phyloP scores from a whole-genome alignment of 2,888 invertebrate species.

The Prionchulus punctatus region DNA sequence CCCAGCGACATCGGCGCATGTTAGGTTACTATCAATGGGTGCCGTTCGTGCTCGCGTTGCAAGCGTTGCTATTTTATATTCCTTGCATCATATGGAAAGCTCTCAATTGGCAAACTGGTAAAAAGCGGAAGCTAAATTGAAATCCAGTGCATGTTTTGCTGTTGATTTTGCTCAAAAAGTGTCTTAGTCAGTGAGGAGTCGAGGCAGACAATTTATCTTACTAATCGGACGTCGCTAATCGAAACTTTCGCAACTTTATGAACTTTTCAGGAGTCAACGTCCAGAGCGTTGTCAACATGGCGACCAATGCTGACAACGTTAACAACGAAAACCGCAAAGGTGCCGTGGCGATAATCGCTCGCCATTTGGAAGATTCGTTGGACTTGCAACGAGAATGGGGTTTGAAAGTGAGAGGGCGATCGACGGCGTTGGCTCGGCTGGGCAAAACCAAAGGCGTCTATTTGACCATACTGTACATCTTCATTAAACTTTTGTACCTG shows the following conservation, averaged over 20 bases:
- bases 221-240: too few relatives aligned
- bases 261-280: slow-evolving; percentile 11
- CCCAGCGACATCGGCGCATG: not conserved
- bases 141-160: too few relatives aligned
- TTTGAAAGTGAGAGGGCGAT: not conserved
- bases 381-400: slow-evolving; percentile 11
- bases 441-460: slow-evolving; percentile 10
- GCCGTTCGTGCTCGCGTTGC: slow-evolving; percentile 26
- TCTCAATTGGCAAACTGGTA: slow-evolving; percentile 29
- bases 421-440: slow-evolving; percentile 1
- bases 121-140: too few relatives aligned
- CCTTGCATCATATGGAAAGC: slow-evolving; percentile 27
- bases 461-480: slow-evolving; percentile 17
- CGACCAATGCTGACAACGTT: slow-evolving; percentile 9
- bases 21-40: slow-evolving; percentile 23
- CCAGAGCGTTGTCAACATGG: slow-evolving; percentile 11
- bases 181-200: too few relatives aligned
- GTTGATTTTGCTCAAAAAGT: too few relatives aligned
- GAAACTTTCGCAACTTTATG: too few relatives aligned
- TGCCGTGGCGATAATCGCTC: slow-evolving; percentile 4
- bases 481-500: slow-evolving; percentile 29
- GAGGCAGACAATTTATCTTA: too few relatives aligned
- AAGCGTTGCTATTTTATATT: slow-evolving; percentile 25
- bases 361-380: slow-evolving; percentile 12
- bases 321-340: slow-evolving; percentile 6